These are phyloP conservation scores for Augochlorella aurata DNA, from an alignment of 2,888 invertebrate genomes.

Conservation along the genomic window DNA sequence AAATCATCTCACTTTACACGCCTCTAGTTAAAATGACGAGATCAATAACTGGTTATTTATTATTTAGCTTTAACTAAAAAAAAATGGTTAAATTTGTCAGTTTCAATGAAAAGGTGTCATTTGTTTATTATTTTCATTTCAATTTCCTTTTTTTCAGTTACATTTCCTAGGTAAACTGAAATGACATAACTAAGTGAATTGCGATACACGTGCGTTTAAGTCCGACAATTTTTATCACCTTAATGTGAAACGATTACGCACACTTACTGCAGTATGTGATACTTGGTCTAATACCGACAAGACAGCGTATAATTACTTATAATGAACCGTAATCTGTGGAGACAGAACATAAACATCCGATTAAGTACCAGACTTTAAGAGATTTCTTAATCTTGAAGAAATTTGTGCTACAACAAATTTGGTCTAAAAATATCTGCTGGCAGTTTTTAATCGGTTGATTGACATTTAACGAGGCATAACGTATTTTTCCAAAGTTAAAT, in stretches of 20 bases:
- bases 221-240: conserved; percentile 40
- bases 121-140: too few relatives aligned
- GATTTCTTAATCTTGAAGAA: conserved; percentile 21
- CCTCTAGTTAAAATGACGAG: neutral
- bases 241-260: neutral
- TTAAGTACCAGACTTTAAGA: neutral
- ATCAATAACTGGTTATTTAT: neutral
- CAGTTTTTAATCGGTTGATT: neutral
- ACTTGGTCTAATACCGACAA: conserved; percentile 39
- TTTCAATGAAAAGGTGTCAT: neutral
- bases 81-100: neutral
- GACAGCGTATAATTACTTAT: conserved; percentile 25
- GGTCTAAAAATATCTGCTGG: neutral
- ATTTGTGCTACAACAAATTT: conserved; percentile 20
- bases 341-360: conserved; percentile 20
- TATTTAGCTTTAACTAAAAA: neutral
- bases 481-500: neutral
- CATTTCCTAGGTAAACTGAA: neutral
- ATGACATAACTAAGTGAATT: neutral
- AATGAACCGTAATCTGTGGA: conserved; percentile 25
- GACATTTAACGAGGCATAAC: neutral
- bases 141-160: neutral
- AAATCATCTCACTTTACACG: too few relatives aligned
- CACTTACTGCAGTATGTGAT: conserved; percentile 26
- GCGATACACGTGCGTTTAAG: conserved; percentile 5